A percentile compares a stretch with the other conserved stretches of the same genome.
Conservation (phyloP, 2,113 vertebrate genomes). For the Campylomormyrus tamandua region DNA sequence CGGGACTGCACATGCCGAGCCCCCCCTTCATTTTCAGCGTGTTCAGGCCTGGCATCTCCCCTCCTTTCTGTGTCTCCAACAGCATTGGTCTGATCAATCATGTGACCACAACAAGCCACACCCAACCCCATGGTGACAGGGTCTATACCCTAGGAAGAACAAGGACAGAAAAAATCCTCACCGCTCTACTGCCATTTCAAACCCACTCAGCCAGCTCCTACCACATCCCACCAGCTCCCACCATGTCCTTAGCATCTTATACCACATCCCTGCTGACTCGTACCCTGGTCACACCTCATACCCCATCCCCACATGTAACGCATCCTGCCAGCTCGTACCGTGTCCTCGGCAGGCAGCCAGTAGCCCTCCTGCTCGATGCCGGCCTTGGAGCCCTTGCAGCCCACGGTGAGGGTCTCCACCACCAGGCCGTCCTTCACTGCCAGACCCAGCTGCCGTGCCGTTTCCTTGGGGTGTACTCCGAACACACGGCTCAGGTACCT, state of each 20-base stretch:
- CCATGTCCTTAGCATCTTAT: neutral
- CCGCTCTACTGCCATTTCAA: neutral
- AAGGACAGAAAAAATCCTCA: neutral
- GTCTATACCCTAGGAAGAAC: neutral
- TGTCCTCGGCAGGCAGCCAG: slow-evolving; percentile 97
- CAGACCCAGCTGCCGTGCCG: slow-evolving; percentile 87
- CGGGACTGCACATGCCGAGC: neutral
- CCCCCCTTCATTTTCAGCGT: neutral
- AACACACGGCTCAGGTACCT: slow-evolving; percentile 97
- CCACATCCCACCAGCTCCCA: neutral
- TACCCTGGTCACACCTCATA: too few species aligned
- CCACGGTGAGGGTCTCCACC: slow-evolving; percentile 95
- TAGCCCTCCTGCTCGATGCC: slow-evolving; percentile 99
- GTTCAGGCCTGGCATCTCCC: neutral
- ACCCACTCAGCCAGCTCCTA: neutral
- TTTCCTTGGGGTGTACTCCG: slow-evolving; percentile 96
- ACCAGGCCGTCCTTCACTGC: slow-evolving; percentile 97
- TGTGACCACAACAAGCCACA: neutral
- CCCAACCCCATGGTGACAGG: neutral
- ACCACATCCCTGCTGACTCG: too few species aligned
- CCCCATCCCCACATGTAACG: neutral
- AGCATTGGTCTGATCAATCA: neutral
- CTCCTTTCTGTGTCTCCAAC: neutral
- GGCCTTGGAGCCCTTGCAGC: slow-evolving; percentile 97
- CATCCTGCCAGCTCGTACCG: slow-evolving; percentile 64